Conservation (phyloP, 1,140 invertebrate genomes). For the Drosophila pandora region DNA sequence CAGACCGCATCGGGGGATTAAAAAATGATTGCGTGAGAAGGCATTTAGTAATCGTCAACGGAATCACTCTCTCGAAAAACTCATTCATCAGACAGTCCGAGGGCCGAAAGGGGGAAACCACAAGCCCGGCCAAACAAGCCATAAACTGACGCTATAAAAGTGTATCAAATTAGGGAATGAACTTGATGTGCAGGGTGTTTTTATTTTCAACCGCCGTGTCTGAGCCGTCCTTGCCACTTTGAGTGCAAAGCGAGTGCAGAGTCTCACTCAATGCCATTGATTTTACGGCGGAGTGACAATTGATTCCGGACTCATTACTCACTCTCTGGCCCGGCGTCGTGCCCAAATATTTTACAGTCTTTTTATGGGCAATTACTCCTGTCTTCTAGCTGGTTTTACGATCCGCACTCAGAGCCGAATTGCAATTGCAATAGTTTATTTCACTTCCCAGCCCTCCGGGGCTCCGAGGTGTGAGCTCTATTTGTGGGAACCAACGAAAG, state of each 20-base stretch:
- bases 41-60: conserved; percentile 76
- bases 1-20: conserved; percentile 70
- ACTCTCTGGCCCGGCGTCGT: conserved; percentile 24
- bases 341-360: conserved; percentile 49
- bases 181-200: conserved; percentile 53
- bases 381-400: conserved; percentile 46
- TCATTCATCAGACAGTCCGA: conserved; percentile 62
- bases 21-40: conserved; percentile 82
- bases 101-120: conserved; percentile 45
- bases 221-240: conserved; percentile 30
- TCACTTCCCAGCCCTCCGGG: neutral
- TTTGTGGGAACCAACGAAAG: conserved; percentile 34
- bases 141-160: conserved; percentile 73
- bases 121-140: conserved; percentile 70
- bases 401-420: conserved; percentile 37
- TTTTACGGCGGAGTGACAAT: conserved; percentile 34
- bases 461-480: neutral
- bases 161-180: conserved; percentile 79
- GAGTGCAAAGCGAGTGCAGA: neutral
- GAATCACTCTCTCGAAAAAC: conserved; percentile 56
- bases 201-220: conserved; percentile 15
- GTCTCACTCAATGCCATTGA: conserved; percentile 51
- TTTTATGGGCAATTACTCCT: conserved; percentile 48
- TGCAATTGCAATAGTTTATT: conserved; percentile 37
- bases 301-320: conserved; percentile 43